These are phyloP conservation scores for Myotis vivesi DNA, from an alignment of 2,797 vertebrate genomes.

Conservation along the genomic window DNA sequence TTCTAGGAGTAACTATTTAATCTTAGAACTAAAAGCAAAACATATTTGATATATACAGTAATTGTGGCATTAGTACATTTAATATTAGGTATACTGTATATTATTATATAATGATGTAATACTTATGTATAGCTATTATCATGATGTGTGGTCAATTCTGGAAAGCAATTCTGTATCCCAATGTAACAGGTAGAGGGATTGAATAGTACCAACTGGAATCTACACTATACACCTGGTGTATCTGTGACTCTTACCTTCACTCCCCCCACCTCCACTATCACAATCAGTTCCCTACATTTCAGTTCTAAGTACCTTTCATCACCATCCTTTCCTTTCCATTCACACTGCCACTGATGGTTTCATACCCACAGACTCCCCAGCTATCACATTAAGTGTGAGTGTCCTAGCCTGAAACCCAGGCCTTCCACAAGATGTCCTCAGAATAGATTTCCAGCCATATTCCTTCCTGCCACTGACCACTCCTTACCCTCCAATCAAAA, in stretches of 20 bases:
- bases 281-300: not conserved
- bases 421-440: not conserved
- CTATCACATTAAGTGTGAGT: not conserved
- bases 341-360: rapidly evolving
- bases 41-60: not conserved
- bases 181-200: not conserved
- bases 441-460: not conserved
- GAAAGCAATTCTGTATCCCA: not conserved
- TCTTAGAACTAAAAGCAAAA: not conserved
- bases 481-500: not conserved
- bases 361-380: not conserved
- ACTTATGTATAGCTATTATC: not conserved
- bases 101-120: not conserved
- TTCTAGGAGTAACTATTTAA: too few relatives aligned
- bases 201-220: not conserved
- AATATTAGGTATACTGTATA: not conserved
- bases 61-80: not conserved
- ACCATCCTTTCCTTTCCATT: not conserved
- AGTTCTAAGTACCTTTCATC: not conserved
- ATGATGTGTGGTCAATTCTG: not conserved
- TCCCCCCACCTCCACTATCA: not conserved
- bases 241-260: not conserved
- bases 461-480: not conserved
- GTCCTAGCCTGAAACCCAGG: not conserved
- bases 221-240: rapidly evolving